Conservation (phyloP, 1,140 invertebrate species). For the Proctacanthus coquilletti region DNA sequence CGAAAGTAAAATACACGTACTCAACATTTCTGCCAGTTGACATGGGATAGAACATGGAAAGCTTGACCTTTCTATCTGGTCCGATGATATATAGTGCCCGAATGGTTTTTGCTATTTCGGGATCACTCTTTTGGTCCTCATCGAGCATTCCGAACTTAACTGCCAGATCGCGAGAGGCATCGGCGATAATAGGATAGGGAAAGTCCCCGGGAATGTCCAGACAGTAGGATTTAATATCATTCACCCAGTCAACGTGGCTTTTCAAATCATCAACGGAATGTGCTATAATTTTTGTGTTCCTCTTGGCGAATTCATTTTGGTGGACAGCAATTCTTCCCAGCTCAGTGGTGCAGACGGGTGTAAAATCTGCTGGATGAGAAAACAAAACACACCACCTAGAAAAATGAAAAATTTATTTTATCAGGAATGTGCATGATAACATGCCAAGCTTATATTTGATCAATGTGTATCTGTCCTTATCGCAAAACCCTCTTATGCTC, state of each 20-base stretch:
- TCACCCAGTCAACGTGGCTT: conserved; percentile 65
- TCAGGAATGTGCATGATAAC: not conserved
- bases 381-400: conserved; percentile 76
- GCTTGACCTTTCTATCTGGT: conserved; percentile 62
- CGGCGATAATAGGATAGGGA: conserved; percentile 78
- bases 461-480: no score
- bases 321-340: conserved; percentile 63
- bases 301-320: conserved; percentile 54
- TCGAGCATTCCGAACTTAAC: conserved; percentile 76
- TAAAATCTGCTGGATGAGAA: conserved; percentile 86
- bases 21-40: conserved; percentile 84
- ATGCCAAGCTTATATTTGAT: no score
- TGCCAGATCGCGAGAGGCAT: conserved; percentile 60
- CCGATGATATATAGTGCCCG: conserved; percentile 78
- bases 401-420: conserved; percentile 4
- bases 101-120: conserved; percentile 59
- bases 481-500: no score
- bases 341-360: conserved; percentile 90
- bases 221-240: conserved; percentile 65
- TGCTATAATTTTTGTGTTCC: conserved; percentile 73
- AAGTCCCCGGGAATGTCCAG: conserved; percentile 49
- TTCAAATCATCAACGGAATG: conserved; percentile 69
- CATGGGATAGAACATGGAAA: conserved; percentile 79
- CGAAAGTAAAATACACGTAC: conserved; percentile 38
- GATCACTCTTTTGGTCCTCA: conserved; percentile 54